Evolutionary conservation across 2,797 vertebrate species (phyloP).

Genomic region (Typhlichthys eigenmanni): DNA sequence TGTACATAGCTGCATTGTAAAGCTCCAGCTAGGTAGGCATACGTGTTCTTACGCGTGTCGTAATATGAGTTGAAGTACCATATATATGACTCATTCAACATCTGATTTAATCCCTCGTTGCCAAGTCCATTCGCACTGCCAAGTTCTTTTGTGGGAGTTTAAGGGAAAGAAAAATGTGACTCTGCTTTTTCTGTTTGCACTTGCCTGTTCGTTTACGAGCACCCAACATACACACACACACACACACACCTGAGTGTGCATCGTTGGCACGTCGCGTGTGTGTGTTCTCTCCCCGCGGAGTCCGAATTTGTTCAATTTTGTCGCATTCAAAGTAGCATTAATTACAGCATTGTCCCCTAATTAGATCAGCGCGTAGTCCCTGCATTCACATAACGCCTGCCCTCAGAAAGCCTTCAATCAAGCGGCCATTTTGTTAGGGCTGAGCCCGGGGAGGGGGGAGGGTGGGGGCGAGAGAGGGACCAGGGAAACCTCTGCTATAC

Average conservation of each 20-base stretch:
- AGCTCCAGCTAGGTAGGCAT: no score
- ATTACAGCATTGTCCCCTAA: slow-evolving; percentile 56
- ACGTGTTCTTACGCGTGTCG: no score
- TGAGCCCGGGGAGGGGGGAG: neutral
- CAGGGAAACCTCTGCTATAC: slow-evolving; percentile 4
- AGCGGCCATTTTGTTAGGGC: slow-evolving; percentile 27
- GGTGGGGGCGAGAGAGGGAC: no score
- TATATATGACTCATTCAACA: no score
- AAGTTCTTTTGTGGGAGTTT: no score
- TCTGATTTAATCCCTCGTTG: no score
- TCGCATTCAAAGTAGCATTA: slow-evolving; percentile 34
- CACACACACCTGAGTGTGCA: neutral
- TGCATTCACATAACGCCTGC: slow-evolving; percentile 12
- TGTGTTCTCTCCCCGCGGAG: neutral
- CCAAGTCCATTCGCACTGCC: no score
- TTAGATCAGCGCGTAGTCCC: slow-evolving; percentile 37
- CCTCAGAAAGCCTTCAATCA: slow-evolving; percentile 31
- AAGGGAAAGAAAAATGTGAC: neutral
- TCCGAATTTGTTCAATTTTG: neutral
- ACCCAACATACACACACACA: no score
- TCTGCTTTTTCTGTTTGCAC: no score
- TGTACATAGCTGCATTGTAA: no score
- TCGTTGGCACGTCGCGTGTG: neutral
- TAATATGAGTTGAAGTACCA: no score
- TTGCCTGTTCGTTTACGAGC: no score